These are phyloP conservation scores for Hipposideros armiger DNA, from an alignment of 2,113 vertebrate genomes.

Conservation along the genomic window DNA sequence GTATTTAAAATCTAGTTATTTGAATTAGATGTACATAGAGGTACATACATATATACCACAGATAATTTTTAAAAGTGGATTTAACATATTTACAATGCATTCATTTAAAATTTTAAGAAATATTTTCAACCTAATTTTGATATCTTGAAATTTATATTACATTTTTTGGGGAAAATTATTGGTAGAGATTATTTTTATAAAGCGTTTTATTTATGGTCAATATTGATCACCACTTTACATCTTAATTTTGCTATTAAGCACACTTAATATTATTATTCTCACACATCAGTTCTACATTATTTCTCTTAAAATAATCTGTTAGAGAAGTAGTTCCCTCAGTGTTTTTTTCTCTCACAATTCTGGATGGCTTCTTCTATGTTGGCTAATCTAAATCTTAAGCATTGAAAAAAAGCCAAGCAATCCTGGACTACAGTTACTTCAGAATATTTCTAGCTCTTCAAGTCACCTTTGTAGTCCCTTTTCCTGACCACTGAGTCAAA, in stretches of 20 bases:
- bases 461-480: neutral
- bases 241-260: conserved; percentile 1
- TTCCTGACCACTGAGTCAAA: neutral
- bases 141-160: conserved; percentile 16
- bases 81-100: conserved; percentile 2
- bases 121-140: conserved; percentile 44
- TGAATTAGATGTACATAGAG: neutral
- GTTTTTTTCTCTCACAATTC: neutral
- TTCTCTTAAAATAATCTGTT: conserved; percentile 2
- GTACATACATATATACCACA: neutral
- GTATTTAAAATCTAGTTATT: conserved; percentile 23
- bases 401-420: conserved; percentile 5
- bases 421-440: neutral
- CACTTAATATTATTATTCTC: neutral
- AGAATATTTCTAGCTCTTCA: conserved; percentile 35
- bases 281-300: neutral
- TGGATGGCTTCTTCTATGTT: neutral
- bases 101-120: conserved; percentile 43
- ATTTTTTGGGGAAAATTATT: neutral
- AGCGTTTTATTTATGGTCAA: neutral
- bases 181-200: conserved; percentile 20
- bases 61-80: neutral
- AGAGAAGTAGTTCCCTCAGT: neutral
- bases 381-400: neutral
- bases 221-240: neutral